Evolutionary conservation across 2,888 invertebrate genomes (phyloP), one percentile per base, ranked within the genome.

Genomic region (Brachypalpus laphriformis): DNA sequence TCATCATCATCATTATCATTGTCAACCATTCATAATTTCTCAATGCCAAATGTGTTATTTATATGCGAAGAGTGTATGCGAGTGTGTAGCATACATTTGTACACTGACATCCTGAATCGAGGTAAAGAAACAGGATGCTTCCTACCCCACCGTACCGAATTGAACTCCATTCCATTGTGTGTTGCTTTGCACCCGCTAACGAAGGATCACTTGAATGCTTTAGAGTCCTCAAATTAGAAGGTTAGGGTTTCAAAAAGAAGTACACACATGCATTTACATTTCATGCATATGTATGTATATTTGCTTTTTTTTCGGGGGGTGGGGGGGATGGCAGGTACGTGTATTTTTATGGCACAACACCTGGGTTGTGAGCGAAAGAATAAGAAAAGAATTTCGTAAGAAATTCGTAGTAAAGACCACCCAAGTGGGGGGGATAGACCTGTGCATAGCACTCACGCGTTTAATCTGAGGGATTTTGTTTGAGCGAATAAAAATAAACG

Each of bases 171-270:
- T 65, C 14, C 16, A 47, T 65, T 65, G 65, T 57, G 37, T 49
- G 31, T 22, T 28, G 57, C 49, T 66, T 76, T 76, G 49, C 47
- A 59, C 28, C 54, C 45, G 56, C 63, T 77, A 77, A 77, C 77
- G 61, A 77, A 77, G 77, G 77, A 77, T 77, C 77, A 56, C 70
- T 77, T 70, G 61, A 70, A 77, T 56, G 77, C 70, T 56, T 37
- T 25, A 71, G 63, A 28, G 70, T 63, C 61, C 63, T 77, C 56
- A 77, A 77, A 77, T 77, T 54, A 77, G 77, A 77, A 77, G 77
- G 70, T 77, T 77, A 77, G 77, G 70, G 42, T 54, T 77, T 77
- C n/a, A 25, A 54, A 47, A 45, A 34, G 40, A 59, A 22, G 14
- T 42, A 31, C 57, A 61, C 31, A n/a, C 31, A 45, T 56, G 63